phyloP scores from a whole-genome alignment of 1,140 invertebrate species.

The Hycleus phaleratus region DNA sequence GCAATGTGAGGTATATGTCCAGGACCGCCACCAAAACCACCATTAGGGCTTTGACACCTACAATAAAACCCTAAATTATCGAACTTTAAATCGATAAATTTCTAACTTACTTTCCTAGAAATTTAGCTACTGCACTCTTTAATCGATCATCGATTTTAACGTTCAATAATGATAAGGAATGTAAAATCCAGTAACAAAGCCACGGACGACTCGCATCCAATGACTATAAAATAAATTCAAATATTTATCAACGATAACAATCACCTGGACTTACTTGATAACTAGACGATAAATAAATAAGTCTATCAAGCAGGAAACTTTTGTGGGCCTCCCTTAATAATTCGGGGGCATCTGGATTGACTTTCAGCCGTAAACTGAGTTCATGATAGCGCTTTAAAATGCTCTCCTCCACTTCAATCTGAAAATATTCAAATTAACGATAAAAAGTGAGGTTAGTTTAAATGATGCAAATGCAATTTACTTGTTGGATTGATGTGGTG shows the following conservation, averaged over 20 bases:
- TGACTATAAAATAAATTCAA: slow-evolving; percentile 45
- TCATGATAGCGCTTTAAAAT: slow-evolving; percentile 26
- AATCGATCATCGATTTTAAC: slow-evolving; percentile 56
- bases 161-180: slow-evolving; percentile 77
- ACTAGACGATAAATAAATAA: slow-evolving; percentile 55
- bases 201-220: slow-evolving; percentile 92
- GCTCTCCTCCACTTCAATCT: slow-evolving; percentile 29
- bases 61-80: slow-evolving; percentile 19
- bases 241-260: neutral
- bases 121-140: slow-evolving; percentile 58
- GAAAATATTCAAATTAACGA: neutral
- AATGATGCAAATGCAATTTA: slow-evolving; percentile 28
- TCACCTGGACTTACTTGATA: slow-evolving; percentile 53
- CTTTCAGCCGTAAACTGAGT: slow-evolving; percentile 19
- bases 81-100: slow-evolving; percentile 9
- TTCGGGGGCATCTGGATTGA: slow-evolving; percentile 45
- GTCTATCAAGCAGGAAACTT: slow-evolving; percentile 59
- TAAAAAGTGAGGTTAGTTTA: neutral
- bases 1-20: slow-evolving; percentile 88
- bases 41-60: slow-evolving; percentile 70
- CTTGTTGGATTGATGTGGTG: slow-evolving; percentile 51
- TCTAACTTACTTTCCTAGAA: slow-evolving; percentile 49
- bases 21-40: slow-evolving; percentile 93
- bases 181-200: slow-evolving; percentile 93
- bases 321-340: slow-evolving; percentile 59